Base-by-base conservation (phyloP, 2,888 invertebrate species). In the Strigamia crassipes region DNA sequence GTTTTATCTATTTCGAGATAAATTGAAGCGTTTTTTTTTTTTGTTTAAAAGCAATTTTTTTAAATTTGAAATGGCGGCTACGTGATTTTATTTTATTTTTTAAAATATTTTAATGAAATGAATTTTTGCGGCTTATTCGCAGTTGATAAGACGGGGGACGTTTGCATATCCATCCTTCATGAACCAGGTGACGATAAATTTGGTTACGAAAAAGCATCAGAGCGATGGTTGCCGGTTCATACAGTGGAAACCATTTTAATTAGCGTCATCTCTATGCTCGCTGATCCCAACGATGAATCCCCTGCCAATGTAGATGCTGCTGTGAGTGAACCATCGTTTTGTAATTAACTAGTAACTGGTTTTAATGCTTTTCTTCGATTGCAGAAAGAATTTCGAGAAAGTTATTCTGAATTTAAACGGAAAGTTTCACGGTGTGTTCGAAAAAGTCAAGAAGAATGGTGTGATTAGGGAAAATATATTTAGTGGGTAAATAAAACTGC, bases 221-320 rank as follows among this genome's bases (percentile, higher is more conserved):
- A 99, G 89, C 92, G 99, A 89, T 99, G 99, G 99, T 90, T 98
- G 88, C 98, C 99, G 56, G 97, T 99, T 84, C 99, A 99, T 90
- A 98, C 99, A 85, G 99, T 97, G 86, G 97, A 98, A 91, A 98
- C 98, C 85, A 99, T 99, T 89, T 92, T 99, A 89, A 96, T 97
- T 91, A 97, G 97, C 89, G 99, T 99, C 88, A 99, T 99, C 90
- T 98, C 98, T 88, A 97, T 99, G 98, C 91, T 99, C 88, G 97
- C 98, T 85, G 98, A 99, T 91, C 99, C 99, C 84, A 99, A 99
- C 89, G 98, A 97, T 89, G 98, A 99, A 90, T 97, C 97, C 89
- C 98, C 98, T 85, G 99, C 99, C 87, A 99, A 99, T 91, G 97
- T 99, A 86, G 99, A 99, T 92, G 98, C 99, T 88, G 98, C 98